phyloP scores from a whole-genome alignment of 92 coral and sea anemone species.

The Virgularia gustaviana region DNA sequence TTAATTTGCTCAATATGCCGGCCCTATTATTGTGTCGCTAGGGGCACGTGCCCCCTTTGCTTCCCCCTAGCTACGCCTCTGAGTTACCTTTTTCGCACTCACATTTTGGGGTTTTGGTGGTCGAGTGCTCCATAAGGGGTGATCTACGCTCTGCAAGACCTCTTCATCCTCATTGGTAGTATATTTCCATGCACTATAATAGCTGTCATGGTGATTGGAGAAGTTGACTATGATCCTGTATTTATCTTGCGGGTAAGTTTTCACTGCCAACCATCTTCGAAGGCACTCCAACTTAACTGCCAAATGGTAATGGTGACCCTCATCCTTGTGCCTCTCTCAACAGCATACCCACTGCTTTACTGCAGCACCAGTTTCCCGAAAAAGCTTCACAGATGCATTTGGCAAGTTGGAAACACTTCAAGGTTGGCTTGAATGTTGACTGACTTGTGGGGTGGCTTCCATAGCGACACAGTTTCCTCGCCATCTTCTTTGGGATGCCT shows the following conservation, averaged over 20 bases:
- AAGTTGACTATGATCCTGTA: not conserved
- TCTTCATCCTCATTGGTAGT: slow-evolving; percentile 7
- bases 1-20: no score
- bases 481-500: no score
- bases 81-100: not conserved
- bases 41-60: not conserved
- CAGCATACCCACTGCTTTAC: slow-evolving; percentile 40
- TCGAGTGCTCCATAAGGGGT: not conserved
- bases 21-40: not conserved
- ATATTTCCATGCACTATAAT: slow-evolving; percentile 19
- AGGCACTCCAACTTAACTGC: slow-evolving; percentile 30
- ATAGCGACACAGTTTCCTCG: no score
- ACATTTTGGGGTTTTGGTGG: not conserved
- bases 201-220: slow-evolving; percentile 1
- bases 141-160: slow-evolving; percentile 5
- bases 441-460: no score
- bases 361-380: slow-evolving; percentile 4
- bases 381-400: slow-evolving; percentile 25
- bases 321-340: slow-evolving; percentile 15
- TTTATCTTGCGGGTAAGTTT: not conserved
- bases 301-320: slow-evolving; percentile 31
- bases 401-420: slow-evolving; percentile 35
- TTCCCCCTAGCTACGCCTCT: not conserved
- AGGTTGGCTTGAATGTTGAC: slow-evolving; percentile 40
- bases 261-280: not conserved